Conservation (phyloP, 2,113 vertebrate genomes). For the Otocyon megalotis region DNA sequence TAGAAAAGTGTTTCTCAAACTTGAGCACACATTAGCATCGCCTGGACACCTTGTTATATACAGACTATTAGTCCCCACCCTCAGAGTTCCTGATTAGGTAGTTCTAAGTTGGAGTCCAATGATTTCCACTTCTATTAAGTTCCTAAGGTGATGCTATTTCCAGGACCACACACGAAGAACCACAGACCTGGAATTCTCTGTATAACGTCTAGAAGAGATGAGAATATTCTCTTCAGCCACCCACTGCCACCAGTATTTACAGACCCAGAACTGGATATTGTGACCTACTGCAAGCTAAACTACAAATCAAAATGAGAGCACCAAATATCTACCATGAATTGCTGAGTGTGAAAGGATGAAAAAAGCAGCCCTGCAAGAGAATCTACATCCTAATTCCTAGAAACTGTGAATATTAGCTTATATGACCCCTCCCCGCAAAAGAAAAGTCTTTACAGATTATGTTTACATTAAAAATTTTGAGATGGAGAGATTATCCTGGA, state of each 20-base stretch:
- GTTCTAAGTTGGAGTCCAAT: not conserved
- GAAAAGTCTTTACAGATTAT: not conserved
- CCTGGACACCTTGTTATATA: not conserved
- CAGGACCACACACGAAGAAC: not conserved
- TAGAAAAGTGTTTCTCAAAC: not conserved
- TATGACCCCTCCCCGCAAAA: not conserved
- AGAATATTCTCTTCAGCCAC: not conserved
- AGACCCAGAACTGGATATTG: not conserved
- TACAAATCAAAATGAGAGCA: constrained; percentile 37
- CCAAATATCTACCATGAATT: not conserved
- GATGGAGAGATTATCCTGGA: not conserved
- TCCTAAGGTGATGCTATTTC: not conserved
- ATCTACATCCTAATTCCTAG: not conserved
- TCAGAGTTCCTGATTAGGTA: not conserved
- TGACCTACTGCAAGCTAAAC: not conserved
- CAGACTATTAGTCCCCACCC: not conserved
- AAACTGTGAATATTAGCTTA: not conserved
- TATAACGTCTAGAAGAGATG: not conserved
- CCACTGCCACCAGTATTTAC: not conserved
- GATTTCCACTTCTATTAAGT: not conserved
- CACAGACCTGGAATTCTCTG: not conserved
- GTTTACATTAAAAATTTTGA: not conserved
- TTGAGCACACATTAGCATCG: not conserved
- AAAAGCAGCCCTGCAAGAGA: not conserved
- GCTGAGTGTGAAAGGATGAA: not conserved